phyloP scores from a whole-genome alignment of 2,888 invertebrate species.

The Scaptomyza tumidula region DNA sequence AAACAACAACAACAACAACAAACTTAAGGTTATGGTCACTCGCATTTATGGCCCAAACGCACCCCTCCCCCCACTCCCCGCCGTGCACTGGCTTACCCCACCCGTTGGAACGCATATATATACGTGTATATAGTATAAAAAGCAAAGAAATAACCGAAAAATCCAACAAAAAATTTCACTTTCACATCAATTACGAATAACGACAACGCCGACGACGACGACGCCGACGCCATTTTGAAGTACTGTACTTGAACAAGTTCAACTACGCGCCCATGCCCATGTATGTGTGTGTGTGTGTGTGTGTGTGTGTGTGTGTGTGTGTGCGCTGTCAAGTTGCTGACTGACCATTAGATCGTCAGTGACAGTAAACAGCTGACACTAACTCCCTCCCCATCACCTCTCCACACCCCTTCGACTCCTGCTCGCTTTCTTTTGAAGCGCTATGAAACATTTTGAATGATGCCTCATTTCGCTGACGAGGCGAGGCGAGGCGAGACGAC shows the following conservation, averaged over 20 bases:
- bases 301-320: constrained; percentile 12
- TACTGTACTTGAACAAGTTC: constrained; percentile 69
- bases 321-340: constrained; percentile 36
- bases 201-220: constrained; percentile 33
- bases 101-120: constrained; percentile 17
- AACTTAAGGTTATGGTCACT: constrained; percentile 76
- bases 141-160: constrained; percentile 42
- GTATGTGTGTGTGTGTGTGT: background rate
- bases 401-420: too few species aligned
- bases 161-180: constrained; percentile 65
- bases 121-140: too few species aligned
- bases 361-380: constrained; percentile 41
- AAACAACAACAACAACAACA: constrained; percentile 20
- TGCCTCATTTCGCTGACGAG: constrained; percentile 11
- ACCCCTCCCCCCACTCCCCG: background rate
- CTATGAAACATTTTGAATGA: constrained; percentile 27
- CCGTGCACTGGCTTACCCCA: constrained; percentile 2
- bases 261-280: constrained; percentile 15
- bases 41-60: constrained; percentile 39
- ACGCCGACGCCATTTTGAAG: constrained; percentile 49
- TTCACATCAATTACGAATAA: constrained; percentile 73
- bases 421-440: constrained; percentile 39
- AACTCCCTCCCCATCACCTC: background rate
- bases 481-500: constrained; percentile 7
- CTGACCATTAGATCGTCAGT: constrained; percentile 44